Evolutionary conservation across 2,888 invertebrate genomes (phyloP).

Genomic region (Rhaphigaster nebulosa): DNA sequence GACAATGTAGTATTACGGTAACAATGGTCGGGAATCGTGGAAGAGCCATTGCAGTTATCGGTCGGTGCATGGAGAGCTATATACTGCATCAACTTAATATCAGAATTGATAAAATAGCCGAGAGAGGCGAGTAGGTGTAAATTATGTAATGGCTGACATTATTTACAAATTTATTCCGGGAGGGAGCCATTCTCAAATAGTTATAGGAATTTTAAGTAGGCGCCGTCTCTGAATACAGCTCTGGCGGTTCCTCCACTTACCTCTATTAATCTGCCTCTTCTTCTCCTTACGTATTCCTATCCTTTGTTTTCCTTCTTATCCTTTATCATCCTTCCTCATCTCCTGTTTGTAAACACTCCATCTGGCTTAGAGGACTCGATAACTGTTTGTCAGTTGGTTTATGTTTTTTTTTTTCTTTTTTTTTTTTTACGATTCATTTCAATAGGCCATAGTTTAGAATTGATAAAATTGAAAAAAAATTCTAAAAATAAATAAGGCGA

Average conservation of each 20-base stretch:
- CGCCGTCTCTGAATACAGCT: too few relatives aligned
- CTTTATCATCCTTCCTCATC: neutral
- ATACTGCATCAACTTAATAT: neutral
- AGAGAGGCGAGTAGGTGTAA: conserved; percentile 19
- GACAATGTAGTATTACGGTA: too few relatives aligned
- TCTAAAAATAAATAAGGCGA: too few relatives aligned
- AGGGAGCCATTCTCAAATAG: conserved; percentile 37
- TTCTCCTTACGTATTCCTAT: conserved; percentile 12
- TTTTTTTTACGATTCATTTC: too few relatives aligned
- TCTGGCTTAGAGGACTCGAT: neutral
- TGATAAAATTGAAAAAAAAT: too few relatives aligned
- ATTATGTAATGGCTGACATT: conserved; percentile 23
- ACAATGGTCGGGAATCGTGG: neutral
- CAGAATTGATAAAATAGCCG: neutral
- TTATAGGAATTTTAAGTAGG: conserved; percentile 48
- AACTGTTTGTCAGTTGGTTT: neutral
- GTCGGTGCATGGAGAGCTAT: neutral
- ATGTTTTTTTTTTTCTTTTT: too few relatives aligned
- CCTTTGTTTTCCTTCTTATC: neutral
- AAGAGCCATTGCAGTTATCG: neutral
- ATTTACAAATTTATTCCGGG: conserved; percentile 35
- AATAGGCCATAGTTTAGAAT: too few relatives aligned
- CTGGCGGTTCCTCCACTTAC: neutral
- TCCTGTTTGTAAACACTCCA: neutral
- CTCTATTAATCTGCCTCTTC: neutral